phyloP scores from a whole-genome alignment of 2,113 vertebrate genomes.

The Scomber colias region DNA sequence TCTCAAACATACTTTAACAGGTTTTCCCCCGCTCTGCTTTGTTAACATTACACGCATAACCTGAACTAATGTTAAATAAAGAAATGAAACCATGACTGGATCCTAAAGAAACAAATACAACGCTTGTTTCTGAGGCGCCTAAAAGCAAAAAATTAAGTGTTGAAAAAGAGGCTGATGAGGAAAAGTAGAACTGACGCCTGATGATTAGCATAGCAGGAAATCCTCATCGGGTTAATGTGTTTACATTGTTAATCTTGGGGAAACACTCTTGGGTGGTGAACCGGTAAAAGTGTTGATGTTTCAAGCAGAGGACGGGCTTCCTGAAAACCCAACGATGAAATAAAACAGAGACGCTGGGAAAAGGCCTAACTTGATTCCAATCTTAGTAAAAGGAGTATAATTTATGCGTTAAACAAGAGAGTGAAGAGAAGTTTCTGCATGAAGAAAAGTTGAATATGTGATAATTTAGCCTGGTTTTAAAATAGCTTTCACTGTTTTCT shows the following conservation, averaged over 20 bases:
- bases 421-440: not conserved
- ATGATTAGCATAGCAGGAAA: conserved; percentile 58
- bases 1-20: not conserved
- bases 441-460: not conserved
- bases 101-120: not conserved
- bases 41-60: not conserved
- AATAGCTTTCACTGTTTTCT: not conserved
- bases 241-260: conserved; percentile 59
- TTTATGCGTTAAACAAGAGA: not conserved
- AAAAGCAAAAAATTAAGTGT: not conserved
- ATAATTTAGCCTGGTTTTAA: not conserved
- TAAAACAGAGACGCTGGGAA: not conserved
- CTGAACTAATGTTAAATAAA: too few species aligned
- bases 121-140: too few species aligned
- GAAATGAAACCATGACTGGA: too few species aligned
- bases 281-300: conserved; percentile 14
- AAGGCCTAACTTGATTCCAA: not conserved
- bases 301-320: conserved; percentile 25
- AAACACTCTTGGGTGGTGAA: conserved; percentile 63
- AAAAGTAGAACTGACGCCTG: conserved; percentile 31
- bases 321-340: conserved; percentile 17
- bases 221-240: conserved; percentile 56
- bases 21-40: not conserved
- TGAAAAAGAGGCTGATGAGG: conserved; percentile 28
- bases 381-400: not conserved